A percentile compares a stretch with the other conserved stretches of the same genome.
Conservation (phyloP, 1,140 invertebrate species). For the Drosophila virilis region DNA sequence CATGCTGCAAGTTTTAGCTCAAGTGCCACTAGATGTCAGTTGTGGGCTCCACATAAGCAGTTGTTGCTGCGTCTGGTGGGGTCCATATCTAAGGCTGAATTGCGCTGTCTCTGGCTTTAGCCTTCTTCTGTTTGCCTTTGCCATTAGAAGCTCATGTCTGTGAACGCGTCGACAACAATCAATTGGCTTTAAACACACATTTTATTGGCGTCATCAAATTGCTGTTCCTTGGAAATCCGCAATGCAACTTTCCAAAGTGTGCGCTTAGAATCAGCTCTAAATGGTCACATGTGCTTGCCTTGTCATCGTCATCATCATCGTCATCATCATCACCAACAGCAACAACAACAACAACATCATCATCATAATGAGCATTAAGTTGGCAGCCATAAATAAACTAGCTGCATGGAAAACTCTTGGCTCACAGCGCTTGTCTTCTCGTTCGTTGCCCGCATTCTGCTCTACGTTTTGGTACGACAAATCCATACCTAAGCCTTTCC, state of each 20-base stretch:
- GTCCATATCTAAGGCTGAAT: conserved; percentile 28
- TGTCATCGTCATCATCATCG: conserved; percentile 46
- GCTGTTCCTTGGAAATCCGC: conserved; percentile 63
- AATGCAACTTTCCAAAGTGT: conserved; percentile 69
- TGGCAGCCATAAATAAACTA: conserved; percentile 70
- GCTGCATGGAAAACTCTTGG: conserved; percentile 19
- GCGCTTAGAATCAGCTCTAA: conserved; percentile 65
- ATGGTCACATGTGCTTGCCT: conserved; percentile 60
- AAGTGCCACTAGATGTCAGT: conserved; percentile 78
- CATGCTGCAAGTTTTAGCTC: conserved; percentile 72
- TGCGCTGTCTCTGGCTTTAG: conserved; percentile 19
- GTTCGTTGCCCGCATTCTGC: conserved; percentile 71
- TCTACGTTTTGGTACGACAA: conserved; percentile 53
- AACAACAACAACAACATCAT: conserved; percentile 21
- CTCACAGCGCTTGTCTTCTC: conserved; percentile 21
- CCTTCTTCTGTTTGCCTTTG: conserved; percentile 31
- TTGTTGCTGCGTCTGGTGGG: conserved; percentile 41
- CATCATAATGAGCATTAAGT: conserved; percentile 39
- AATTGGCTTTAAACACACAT: conserved; percentile 79
- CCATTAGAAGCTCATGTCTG: conserved; percentile 78
- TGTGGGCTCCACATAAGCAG: conserved; percentile 46
- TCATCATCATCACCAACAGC: conserved; percentile 26
- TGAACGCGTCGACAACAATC: conserved; percentile 68
- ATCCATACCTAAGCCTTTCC: conserved; percentile 25
- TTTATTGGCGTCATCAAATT: conserved; percentile 80